Conservation (phyloP, 2,888 invertebrate genomes). For the Tinea pellionella region DNA sequence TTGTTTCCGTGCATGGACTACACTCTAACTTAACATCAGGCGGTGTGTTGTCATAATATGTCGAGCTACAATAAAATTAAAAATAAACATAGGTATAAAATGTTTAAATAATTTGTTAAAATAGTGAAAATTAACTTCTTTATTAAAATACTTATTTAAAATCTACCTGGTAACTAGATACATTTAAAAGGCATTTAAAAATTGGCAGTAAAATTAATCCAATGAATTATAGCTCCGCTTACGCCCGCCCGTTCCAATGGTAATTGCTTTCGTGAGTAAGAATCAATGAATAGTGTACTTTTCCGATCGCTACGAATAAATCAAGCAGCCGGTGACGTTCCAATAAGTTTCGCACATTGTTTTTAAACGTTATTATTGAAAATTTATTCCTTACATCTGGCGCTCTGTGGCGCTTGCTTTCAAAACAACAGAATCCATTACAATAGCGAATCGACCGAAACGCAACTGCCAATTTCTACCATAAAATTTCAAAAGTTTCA, state of each 20-base stretch:
- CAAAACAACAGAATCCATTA: conserved; percentile 13
- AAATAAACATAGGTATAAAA: too few relatives aligned
- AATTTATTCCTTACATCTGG: conserved; percentile 16
- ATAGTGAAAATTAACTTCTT: too few relatives aligned
- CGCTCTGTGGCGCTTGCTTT: conserved; percentile 9
- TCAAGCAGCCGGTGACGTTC: conserved; percentile 15
- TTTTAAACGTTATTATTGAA: conserved; percentile 15
- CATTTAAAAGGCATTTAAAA: conserved; percentile 13
- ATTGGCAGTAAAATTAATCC: conserved; percentile 20
- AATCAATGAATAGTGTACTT: conserved; percentile 15
- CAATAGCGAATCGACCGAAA: conserved; percentile 10
- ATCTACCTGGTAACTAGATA: not conserved
- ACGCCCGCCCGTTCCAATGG: conserved; percentile 19
- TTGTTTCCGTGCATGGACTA: too few relatives aligned
- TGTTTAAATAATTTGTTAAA: too few relatives aligned
- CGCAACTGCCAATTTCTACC: not conserved
- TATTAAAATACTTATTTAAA: not conserved
- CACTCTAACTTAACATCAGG: too few relatives aligned
- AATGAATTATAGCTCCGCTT: conserved; percentile 22
- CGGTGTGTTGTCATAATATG: too few relatives aligned
- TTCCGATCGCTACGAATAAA: conserved; percentile 16
- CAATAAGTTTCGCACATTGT: conserved; percentile 16
- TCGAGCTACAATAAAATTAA: too few relatives aligned
- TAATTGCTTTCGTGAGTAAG: conserved; percentile 24
- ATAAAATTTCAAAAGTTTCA: not conserved